Percentiles rank a stretch among this genome's conserved stretches.
These are phyloP conservation scores for Turritopsis dohrnii DNA, from an alignment of 30 jellyfish, hydroid and myxozoan species.

Conservation along the genomic window DNA sequence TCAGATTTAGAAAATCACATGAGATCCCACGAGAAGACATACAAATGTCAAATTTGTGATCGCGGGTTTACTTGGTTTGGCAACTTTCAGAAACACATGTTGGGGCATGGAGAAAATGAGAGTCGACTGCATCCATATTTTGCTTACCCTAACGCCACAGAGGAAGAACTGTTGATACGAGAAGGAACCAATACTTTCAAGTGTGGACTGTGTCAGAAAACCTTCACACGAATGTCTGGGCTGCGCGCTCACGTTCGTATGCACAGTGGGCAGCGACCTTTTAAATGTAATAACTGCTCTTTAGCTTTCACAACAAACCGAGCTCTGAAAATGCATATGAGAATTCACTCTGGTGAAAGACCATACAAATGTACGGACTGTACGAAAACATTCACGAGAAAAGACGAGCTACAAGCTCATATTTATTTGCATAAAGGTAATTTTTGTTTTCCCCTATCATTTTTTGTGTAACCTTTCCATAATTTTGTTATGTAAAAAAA, in stretches of 20 bases:
- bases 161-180: constrained; percentile 55
- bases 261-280: constrained; percentile 93
- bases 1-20: constrained; percentile 67
- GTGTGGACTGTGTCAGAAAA: constrained; percentile 64
- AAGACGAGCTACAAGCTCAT: constrained; percentile 90
- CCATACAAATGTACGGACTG: constrained; percentile 84
- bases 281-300: constrained; percentile 64
- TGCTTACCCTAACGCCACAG: constrained; percentile 32
- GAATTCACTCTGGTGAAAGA: constrained; percentile 76
- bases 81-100: constrained; percentile 83
- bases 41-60: constrained; percentile 71
- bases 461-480: not conserved
- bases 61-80: constrained; percentile 96
- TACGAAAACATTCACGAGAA: constrained; percentile 79
- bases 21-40: constrained; percentile 56
- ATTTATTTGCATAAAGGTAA: constrained; percentile 84
- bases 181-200: constrained; percentile 62
- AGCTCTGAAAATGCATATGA: constrained; percentile 77
- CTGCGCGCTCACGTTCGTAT: constrained; percentile 80
- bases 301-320: constrained; percentile 86
- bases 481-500: too few species aligned
- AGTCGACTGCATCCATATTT: constrained; percentile 30
- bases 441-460: too few species aligned
- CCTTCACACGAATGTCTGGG: constrained; percentile 82
- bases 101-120: constrained; percentile 49